phyloP scores from a whole-genome alignment of 2,113 vertebrate genomes.

The Arothron firmamentum region DNA sequence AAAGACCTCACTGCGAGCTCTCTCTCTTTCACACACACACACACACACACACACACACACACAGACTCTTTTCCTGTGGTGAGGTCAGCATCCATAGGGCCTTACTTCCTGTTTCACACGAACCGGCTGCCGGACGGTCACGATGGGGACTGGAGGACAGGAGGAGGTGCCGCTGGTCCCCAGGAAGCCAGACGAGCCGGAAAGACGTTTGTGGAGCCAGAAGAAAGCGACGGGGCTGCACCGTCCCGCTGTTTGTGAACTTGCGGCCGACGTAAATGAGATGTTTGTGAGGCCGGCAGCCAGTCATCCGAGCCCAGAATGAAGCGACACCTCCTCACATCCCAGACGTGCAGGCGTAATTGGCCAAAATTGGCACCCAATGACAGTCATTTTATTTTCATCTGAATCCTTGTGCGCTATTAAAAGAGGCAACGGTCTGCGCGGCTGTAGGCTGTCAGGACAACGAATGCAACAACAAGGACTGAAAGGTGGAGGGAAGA shows the following conservation, averaged over 20 bases:
- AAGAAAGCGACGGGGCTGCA: background rate
- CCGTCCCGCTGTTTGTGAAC: background rate
- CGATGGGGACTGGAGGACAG: conserved; percentile 33
- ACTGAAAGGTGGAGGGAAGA: too few species aligned
- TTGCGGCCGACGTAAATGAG: conserved; percentile 21
- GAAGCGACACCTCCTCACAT: conserved; percentile 16
- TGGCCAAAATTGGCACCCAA: conserved; percentile 2
- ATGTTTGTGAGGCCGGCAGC: conserved; percentile 10
- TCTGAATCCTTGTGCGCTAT: conserved; percentile 1
- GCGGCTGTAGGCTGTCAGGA: background rate
- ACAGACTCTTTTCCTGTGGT: conserved; percentile 59
- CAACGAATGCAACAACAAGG: too few species aligned
- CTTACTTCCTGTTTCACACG: conserved; percentile 71
- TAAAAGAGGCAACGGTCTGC: background rate
- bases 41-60: conserved; percentile 24
- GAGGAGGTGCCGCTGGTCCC: conserved; percentile 25
- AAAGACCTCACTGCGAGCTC: too few species aligned
- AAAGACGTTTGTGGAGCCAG: conserved; percentile 19
- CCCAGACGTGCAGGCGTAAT: background rate
- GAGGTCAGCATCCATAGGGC: conserved; percentile 64
- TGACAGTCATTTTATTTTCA: conserved; percentile 6
- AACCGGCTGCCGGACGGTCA: conserved; percentile 47
- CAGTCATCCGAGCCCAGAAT: background rate
- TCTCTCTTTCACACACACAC: background rate
- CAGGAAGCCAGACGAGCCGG: conserved; percentile 48